Evolutionary conservation across 2,113 vertebrate species (phyloP).

Genomic region (Paracanthobrama guichenoti): DNA sequence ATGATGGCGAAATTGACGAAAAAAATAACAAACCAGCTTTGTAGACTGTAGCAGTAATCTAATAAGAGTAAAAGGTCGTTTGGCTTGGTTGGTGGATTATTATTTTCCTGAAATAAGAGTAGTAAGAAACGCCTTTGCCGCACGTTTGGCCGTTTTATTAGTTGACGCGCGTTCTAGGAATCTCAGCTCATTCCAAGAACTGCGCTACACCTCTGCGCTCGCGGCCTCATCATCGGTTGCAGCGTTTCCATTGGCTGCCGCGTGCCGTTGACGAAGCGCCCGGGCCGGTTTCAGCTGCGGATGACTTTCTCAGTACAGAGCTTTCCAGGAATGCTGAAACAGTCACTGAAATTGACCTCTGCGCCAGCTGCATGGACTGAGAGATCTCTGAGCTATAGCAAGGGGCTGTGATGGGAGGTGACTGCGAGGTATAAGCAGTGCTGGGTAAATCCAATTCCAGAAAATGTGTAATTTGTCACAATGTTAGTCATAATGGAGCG

Average conservation of each 20-base stretch:
- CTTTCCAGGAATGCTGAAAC: conserved; percentile 68
- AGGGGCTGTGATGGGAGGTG: neutral
- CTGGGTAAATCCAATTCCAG: neutral
- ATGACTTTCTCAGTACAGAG: conserved; percentile 64
- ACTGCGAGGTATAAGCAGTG: neutral
- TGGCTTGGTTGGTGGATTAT: neutral
- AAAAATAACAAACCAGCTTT: neutral
- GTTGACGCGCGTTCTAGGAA: conserved; percentile 66
- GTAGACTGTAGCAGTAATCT: neutral
- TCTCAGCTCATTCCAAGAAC: conserved; percentile 64
- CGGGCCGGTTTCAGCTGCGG: conserved; percentile 54
- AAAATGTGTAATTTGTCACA: conserved; percentile 31
- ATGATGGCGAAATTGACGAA: neutral
- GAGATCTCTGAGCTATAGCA: neutral
- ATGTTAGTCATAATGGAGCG: no score
- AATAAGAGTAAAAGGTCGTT: neutral
- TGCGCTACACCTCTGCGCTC: conserved; percentile 61
- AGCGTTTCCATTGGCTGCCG: conserved; percentile 47
- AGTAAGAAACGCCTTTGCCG: conserved; percentile 19
- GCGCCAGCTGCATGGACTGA: conserved; percentile 42
- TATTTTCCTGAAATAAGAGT: neutral
- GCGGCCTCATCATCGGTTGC: conserved; percentile 38
- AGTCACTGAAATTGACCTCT: conserved; percentile 61
- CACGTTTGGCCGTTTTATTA: conserved; percentile 38
- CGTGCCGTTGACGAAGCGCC: conserved; percentile 18